These are phyloP conservation scores for Diaphora mendica DNA, from an alignment of 2,888 invertebrate species.

Conservation along the genomic window DNA sequence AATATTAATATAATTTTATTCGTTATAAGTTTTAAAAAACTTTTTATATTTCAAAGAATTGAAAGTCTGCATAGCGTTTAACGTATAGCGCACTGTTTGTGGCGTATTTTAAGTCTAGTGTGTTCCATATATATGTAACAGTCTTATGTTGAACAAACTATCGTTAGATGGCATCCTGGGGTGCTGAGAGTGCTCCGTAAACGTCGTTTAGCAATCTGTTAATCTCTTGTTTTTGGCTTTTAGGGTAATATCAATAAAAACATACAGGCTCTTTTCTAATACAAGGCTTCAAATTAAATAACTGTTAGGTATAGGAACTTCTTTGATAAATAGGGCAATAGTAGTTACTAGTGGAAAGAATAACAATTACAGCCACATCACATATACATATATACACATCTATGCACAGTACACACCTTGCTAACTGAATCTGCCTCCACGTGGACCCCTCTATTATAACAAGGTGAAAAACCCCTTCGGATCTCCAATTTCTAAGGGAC, in stretches of 20 bases:
- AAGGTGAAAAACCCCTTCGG: no score
- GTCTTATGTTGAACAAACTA: conserved; percentile 18
- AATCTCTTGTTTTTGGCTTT: conserved; percentile 16
- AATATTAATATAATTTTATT: no score
- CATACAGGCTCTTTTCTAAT: background rate
- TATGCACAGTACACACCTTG: no score
- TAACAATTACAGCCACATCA: background rate
- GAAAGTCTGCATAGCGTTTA: background rate
- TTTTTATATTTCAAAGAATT: background rate
- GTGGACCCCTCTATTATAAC: background rate
- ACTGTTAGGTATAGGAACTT: background rate
- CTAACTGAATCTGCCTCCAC: background rate
- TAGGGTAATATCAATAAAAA: conserved; percentile 7
- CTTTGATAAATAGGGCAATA: background rate
- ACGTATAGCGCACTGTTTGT: background rate
- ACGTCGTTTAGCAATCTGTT: conserved; percentile 35
- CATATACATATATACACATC: background rate
- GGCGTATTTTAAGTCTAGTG: background rate
- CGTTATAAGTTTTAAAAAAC: no score
- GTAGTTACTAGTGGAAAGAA: background rate
- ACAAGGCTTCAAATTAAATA: background rate
- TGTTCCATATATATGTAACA: background rate
- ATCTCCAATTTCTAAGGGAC: no score
- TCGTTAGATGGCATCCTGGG: conserved; percentile 32
- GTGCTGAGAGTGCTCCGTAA: conserved; percentile 32